Base-by-base conservation (phyloP, 1,140 invertebrate genomes). In the Hestina assimilis region DNA sequence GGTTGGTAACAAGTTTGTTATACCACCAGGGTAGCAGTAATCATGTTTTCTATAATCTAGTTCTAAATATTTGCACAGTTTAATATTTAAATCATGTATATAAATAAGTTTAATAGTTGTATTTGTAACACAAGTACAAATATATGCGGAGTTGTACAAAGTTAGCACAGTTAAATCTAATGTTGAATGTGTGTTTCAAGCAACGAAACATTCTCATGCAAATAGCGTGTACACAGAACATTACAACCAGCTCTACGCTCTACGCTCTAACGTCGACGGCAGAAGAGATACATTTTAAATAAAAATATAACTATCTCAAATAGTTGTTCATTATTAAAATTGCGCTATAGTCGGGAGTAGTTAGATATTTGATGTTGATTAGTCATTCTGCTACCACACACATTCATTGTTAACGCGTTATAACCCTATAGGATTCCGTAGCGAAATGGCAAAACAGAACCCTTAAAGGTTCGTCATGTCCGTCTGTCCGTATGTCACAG, bases 201-300 rank as follows among this genome's bases (percentile, higher is more conserved):
- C 46, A 35, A 35, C 11, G 51, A 14, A 54, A 54, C 40, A 43
- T 35, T 54, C 19, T 33, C 40, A 54, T 54, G 28, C 51, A 54
- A 54, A 45, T 54, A 54, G 28, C 41, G 2, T 54, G 29, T 43
- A 45, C 20, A 9, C 24, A 17, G 12, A 42, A 54, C 28, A 20
- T 48, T 35, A 48, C 29, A 23, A 54, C 28, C 23, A 1, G 24
- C 51, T 41, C 26, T 19, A 24, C 28, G 51, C 51, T 31, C 11
- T 48, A 23, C 19, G 46, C 35, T 48, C 35, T 48, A 48, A 48
- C 14, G 29, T 28, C 33, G 46, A 24, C 19, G 21, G 20, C 31
- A 48, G 33, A 38, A 14, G 15, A 14, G 33, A 19, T 1, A n/a
- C 33, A 20, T 19, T 38, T 17, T 3, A 38, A 38, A 38, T 38